Base-by-base conservation (phyloP, 2,113 vertebrate genomes). In the Silurus glanis region DNA sequence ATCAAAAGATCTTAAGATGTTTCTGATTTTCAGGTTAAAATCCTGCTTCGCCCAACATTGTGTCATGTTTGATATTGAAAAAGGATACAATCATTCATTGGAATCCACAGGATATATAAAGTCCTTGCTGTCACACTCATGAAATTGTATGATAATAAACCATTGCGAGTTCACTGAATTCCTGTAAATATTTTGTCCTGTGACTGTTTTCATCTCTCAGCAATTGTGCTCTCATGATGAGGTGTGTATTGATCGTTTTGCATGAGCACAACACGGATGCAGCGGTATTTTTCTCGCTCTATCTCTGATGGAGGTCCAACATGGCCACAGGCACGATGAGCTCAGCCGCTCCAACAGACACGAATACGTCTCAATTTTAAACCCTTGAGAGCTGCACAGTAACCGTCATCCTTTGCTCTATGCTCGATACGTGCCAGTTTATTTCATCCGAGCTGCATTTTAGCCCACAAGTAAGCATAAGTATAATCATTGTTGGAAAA, bases 271-370 rank as follows among this genome's bases (percentile, higher is more conserved):
- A 81, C 67, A 82, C 51, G 61, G 80, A 55, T 72, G 61, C 69
- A 85, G 83, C 86, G 85, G 67, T 71, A 53, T 89, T 83, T 37
- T 74, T 78, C 8, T 75, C 13, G 51, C 21, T 76, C 49, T 78
- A 61, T 66, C 79, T 90, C 79, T 92, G 90, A 92, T 90, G 86
- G 89, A 69, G 88, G 89, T 90, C 91, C 91, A 91, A 90, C 90
- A 87, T 82, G 88, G 89, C 88, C 89, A 87, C 62, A 85, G 82
- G 89, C 92, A 85, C 82, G 82, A 89, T 86, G 88, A 88, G 85
- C 84, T 88, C 85, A 84, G 56, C 82, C 83, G 47, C 71, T 86
- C 74, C 56, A 19, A 82, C 84, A n/a, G 19, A 51, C 71, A 83
- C 64, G 71, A 84, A 78, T 71, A 23, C 59, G 59, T 69, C 87